Evolutionary conservation across 2,797 vertebrate genomes (phyloP).

Genomic region (Nothura maculosa): DNA sequence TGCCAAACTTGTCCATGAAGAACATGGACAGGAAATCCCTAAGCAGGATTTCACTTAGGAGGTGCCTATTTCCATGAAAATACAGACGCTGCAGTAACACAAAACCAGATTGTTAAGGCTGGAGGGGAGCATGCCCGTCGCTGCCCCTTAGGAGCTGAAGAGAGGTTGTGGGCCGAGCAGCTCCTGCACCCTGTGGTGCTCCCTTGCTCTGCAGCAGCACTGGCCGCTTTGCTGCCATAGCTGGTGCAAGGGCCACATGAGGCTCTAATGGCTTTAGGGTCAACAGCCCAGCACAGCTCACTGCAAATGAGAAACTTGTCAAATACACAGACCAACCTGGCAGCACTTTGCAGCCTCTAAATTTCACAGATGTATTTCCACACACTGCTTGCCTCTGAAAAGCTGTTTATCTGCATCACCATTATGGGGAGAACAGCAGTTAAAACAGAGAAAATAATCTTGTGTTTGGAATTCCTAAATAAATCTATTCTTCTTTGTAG

Average conservation of each 20-base stretch:
- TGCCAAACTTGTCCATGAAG: background rate
- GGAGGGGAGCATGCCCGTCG: background rate
- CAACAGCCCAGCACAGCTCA: background rate
- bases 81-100: rapidly evolving
- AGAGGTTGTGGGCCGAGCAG: background rate
- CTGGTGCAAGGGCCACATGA: background rate
- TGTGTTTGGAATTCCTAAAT: background rate
- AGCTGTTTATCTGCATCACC: background rate
- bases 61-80: background rate
- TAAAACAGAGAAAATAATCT: background rate
- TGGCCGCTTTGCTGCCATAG: background rate
- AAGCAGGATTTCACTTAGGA: background rate
- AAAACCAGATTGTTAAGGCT: background rate
- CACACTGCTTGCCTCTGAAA: background rate
- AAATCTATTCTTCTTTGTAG: background rate
- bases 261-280: background rate
- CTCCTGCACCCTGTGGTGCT: background rate
- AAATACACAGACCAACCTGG: background rate
- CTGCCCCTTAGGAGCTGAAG: background rate
- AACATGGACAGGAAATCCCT: background rate
- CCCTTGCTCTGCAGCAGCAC: background rate
- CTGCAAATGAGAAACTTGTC: background rate
- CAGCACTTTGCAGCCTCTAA: background rate
- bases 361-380: background rate
- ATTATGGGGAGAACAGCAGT: background rate